These are phyloP conservation scores for Euphonia xanthogaster DNA, from an alignment of 2,797 vertebrate genomes.

Conservation along the genomic window DNA sequence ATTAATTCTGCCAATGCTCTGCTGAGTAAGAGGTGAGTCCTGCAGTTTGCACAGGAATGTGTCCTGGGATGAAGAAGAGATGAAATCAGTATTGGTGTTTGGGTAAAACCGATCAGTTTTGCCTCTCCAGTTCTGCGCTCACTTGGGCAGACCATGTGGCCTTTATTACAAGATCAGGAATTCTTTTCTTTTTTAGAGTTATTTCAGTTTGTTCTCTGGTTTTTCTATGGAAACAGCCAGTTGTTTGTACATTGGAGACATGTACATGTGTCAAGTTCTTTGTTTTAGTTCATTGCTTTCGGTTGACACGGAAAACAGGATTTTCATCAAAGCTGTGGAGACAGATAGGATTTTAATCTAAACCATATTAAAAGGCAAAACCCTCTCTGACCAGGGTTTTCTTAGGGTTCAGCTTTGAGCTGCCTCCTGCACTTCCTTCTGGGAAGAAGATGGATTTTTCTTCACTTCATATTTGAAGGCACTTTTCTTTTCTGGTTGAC, in stretches of 20 bases:
- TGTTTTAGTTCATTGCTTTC: neutral
- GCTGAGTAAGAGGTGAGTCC: neutral
- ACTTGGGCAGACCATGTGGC: neutral
- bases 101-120: neutral
- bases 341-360: slow-evolving; percentile 40
- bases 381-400: neutral
- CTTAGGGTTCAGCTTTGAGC: neutral
- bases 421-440: neutral
- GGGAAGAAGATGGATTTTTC: neutral
- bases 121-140: neutral
- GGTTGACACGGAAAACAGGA: neutral
- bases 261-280: neutral
- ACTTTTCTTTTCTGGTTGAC: neutral
- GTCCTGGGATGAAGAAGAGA: neutral
- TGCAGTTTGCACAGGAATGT: neutral
- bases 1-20: neutral
- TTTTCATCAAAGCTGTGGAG: neutral
- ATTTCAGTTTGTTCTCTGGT: neutral
- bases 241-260: neutral
- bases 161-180: slow-evolving; percentile 39
- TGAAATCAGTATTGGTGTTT: neutral
- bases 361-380: neutral
- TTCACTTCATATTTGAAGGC: neutral
- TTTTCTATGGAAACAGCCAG: slow-evolving; percentile 31
- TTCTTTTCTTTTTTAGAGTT: neutral